Conservation (phyloP, 2,113 vertebrate species). For the Silurus meridionalis region DNA sequence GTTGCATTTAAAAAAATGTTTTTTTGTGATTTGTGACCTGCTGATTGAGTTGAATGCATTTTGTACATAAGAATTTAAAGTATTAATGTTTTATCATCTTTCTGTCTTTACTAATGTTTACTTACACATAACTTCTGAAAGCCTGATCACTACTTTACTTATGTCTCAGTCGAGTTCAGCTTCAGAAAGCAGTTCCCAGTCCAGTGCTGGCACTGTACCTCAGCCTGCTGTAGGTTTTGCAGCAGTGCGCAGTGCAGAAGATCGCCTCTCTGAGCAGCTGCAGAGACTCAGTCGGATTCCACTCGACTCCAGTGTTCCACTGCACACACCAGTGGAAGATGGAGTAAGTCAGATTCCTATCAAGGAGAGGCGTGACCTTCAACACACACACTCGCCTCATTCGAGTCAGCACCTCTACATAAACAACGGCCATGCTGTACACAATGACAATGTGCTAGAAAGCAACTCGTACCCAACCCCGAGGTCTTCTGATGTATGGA, state of each 20-base stretch:
- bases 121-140: not conserved
- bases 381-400: conserved; percentile 60
- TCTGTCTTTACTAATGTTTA: not conserved
- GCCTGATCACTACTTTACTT: conserved; percentile 1
- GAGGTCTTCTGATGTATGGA: conserved; percentile 9
- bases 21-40: not conserved
- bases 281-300: conserved; percentile 18
- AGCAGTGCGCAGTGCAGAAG: conserved; percentile 18
- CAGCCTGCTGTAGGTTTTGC: conserved; percentile 13
- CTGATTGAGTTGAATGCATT: not conserved
- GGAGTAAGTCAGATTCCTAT: conserved; percentile 58
- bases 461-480: not conserved
- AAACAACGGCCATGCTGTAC: conserved; percentile 21
- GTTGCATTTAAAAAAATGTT: not conserved
- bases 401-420: conserved; percentile 1
- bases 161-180: conserved; percentile 67
- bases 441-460: conserved; percentile 13
- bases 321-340: conserved; percentile 24
- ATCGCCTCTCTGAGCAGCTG: conserved; percentile 38
- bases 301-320: conserved; percentile 12
- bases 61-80: not conserved
- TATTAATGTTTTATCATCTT: not conserved
- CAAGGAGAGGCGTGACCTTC: conserved; percentile 58
- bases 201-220: conserved; percentile 45
- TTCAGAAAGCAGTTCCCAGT: conserved; percentile 65